Base-by-base conservation (phyloP, 2,888 invertebrate species). In the Drosophila phalerata region DNA sequence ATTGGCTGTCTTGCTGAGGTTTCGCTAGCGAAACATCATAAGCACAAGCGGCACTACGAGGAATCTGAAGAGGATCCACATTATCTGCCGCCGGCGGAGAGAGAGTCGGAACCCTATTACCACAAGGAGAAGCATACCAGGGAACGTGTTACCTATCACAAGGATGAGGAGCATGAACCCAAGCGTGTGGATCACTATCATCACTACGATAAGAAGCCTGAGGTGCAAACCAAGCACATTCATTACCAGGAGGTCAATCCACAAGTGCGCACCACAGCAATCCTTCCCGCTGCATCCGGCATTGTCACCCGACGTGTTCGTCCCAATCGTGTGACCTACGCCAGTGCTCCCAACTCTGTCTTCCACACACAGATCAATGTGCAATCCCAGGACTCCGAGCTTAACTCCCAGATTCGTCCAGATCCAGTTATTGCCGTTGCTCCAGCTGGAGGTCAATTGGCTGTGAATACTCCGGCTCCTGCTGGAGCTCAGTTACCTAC, bases 361-460 rank as follows among this genome's bases (percentile, higher is more conserved):
- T 89, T 89, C 42, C 90, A 89, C 13, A 90, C 90, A 1, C 88
- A 90, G 63, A 87, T 90, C 55, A 89, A 89, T 69, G 78, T 90
- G 30, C 90, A 89, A 38, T 90, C 89, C 0, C 90, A 90, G 73
- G 90, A 85, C 40, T 81, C 81, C 0, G 75, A 85, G 25, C 57
- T 90, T 0, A 90, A 77, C 53, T 74, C 82, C 0, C 76, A 77
- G 10, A 51, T 69, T 0, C 60, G 65, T 0, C 34, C 78, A 5
- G 72, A 82, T 38, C 52, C 67, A 17, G 55, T 34, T 0, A 53
- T 48, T 6, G 63, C 43, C 0, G 40, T 40, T 15, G n/a, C 52
- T 1, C 61, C 73, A 1, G 47, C 49, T 8, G 60, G 67, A 4
- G 72, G 15, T 0, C 76, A 68, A 28, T 30, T 63, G 32, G 49